phyloP scores from a whole-genome alignment of 2,888 invertebrate genomes.

The Blera fallax region DNA sequence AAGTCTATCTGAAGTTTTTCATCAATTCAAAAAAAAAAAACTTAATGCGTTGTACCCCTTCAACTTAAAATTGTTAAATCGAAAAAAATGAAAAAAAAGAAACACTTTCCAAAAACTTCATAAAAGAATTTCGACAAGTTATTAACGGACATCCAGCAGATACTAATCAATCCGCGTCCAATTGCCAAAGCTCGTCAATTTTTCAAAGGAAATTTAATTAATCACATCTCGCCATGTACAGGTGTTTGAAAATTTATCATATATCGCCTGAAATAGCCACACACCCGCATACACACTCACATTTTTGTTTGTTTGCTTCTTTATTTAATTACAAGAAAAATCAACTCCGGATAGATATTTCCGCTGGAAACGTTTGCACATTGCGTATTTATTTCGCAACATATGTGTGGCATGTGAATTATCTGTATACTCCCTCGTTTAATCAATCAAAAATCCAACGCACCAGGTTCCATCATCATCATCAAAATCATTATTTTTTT shows the following conservation, averaged over 20 bases:
- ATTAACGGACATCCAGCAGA: neutral
- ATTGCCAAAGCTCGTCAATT: constrained; percentile 3
- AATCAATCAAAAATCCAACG: constrained; percentile 53
- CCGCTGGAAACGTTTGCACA: constrained; percentile 27
- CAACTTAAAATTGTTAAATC: neutral
- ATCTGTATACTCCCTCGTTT: constrained; percentile 15
- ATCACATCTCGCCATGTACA: neutral
- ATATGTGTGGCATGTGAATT: constrained; percentile 25
- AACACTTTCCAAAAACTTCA: neutral
- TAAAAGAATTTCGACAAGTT: neutral
- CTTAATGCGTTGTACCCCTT: too few relatives aligned
- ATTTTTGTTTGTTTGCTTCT: neutral
- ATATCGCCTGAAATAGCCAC: neutral
- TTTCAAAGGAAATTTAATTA: neutral
- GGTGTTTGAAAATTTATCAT: constrained; percentile 4
- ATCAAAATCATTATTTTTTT: constrained; percentile 44
- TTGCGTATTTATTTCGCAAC: constrained; percentile 32
- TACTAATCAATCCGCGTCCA: neutral
- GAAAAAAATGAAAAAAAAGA: neutral
- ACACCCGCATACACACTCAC: neutral
- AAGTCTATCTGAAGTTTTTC: too few relatives aligned
- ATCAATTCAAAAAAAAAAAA: too few relatives aligned
- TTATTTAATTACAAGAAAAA: constrained; percentile 9
- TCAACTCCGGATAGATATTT: constrained; percentile 6
- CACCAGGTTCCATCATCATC: constrained; percentile 25